These are phyloP conservation scores for Hipparchia sbordonii DNA, from an alignment of 2,888 invertebrate genomes.

Conservation along the genomic window DNA sequence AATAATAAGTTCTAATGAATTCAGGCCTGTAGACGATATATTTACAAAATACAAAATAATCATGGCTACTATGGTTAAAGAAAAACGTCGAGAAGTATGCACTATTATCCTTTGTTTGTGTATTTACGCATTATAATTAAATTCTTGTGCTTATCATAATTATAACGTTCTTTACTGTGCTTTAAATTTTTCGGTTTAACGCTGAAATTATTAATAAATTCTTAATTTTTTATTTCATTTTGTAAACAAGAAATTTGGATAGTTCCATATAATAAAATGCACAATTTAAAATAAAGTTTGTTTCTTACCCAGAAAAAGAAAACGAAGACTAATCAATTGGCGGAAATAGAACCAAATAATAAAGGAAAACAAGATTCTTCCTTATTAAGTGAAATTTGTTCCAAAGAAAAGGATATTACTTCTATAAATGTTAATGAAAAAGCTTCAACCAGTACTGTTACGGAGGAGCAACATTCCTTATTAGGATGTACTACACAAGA, in stretches of 20 bases:
- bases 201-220: not conserved
- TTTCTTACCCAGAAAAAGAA: constrained; percentile 62
- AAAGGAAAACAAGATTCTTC: constrained; percentile 14
- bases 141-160: not conserved
- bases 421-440: not conserved
- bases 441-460: not conserved
- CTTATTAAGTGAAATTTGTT: not conserved
- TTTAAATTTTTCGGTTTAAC: not conserved
- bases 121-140: constrained; percentile 45
- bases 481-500: not conserved
- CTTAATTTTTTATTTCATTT: no score
- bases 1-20: no score
- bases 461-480: not conserved
- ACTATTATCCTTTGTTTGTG: constrained; percentile 43
- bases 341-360: constrained; percentile 30
- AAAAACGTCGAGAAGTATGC: constrained; percentile 66
- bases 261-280: no score
- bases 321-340: constrained; percentile 51
- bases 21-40: not conserved
- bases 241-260: no score
- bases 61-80: constrained; percentile 75
- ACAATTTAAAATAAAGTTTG: no score
- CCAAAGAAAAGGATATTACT: not conserved
- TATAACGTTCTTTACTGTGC: not conserved
- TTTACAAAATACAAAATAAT: constrained; percentile 13